Evolutionary conservation across 2,113 vertebrate genomes (phyloP), one percentile per base, ranked within the genome.

Genomic region (Mormyrus lacerda): DNA sequence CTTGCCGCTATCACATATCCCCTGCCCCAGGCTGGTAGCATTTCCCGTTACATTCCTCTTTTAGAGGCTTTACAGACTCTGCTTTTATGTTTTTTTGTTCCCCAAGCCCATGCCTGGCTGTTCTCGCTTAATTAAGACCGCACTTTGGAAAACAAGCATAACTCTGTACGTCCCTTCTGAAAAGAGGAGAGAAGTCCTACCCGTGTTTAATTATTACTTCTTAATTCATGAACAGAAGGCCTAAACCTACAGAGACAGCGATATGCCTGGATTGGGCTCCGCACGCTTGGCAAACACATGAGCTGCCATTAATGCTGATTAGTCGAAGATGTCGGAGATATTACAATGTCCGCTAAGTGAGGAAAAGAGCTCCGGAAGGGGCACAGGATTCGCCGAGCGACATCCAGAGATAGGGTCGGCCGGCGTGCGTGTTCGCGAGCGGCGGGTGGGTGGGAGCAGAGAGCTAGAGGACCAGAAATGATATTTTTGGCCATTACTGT

Each of bases 401-500:
- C 17, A 50, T 87, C 83, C 9, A 42, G 21, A 39, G 42, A 27
- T 31, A 3, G 51, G 51, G 53, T 27, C 76, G 39, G 1, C 27
- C 45, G 13, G 13, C 51, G n/a, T 88, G 86, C 48, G 76, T 21
- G 69, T 24, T 9, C 61, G 51, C n/a, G 42, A 88, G 89, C 91
- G 55, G 87, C 51, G 83, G 89, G 90, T 79, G 90, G 88, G 90
- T 73, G 91, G 92, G 93, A 94, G 93, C 92, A 91, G 91, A 94
- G 94, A 93, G 92, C 90, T 92, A 91, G 90, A 88, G 83, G 65
- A 91, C 92, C 91, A 94, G 92, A 93, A 93, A 93, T 94, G 91
- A 87, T 93, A 92, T 92, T 65, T 61, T 61, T 91, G 92, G 93
- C 92, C 89, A 92, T 94, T 95, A 95, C 95, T 94, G 96, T 88